Base-by-base conservation (phyloP, 2,797 vertebrate genomes). In the Astyanax mexicanus region DNA sequence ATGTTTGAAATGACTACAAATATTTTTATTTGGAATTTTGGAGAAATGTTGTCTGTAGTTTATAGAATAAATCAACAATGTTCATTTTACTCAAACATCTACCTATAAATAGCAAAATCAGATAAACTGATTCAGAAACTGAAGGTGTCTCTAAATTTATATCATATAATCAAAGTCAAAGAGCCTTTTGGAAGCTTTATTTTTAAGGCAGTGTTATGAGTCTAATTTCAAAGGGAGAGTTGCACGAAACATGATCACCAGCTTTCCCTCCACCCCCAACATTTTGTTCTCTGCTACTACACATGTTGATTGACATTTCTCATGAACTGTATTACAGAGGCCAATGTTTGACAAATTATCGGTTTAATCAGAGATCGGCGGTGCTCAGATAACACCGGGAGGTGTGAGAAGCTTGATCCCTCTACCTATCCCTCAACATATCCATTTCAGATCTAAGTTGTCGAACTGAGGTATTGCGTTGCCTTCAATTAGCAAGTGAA, bases 361-460 rank as follows among this genome's bases (percentile, higher is more conserved):
- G 9, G 52, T 51, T 77, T 55, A 67, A 68, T 62, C 71, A 55
- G 49, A 73, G 52, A 71, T 38, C 25, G 71, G 29, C 3, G 27
- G 75, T 27, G 23, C 38, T 77, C 66, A 55, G 74, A 52, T 74
- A 80, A 77, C 74, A 69, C 61, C 37, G 51, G 19, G 44, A 68
- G 35, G 58, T 77, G 77, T 69, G 29, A 44, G 64, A 79, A 54
- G 66, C 38, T 23, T n/a, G 49, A 49, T 72, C 69, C 13, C 35
- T 58, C 2, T 10, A 19, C 45, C 38, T 69, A n/a, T 54, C 27
- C 29, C 15, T 32, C 57, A 60, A 38, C 38, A 64, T 69, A 74
- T 70, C 69, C 15, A 4, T 73, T 73, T 76, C 72, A 45, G 64
- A 40, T 70, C 49, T 70, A 62, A 55, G 66, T 38, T 79, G 57